These are phyloP conservation scores for Phyllotis vaccarum DNA, from an alignment of 2,797 vertebrate species.

Conservation along the genomic window DNA sequence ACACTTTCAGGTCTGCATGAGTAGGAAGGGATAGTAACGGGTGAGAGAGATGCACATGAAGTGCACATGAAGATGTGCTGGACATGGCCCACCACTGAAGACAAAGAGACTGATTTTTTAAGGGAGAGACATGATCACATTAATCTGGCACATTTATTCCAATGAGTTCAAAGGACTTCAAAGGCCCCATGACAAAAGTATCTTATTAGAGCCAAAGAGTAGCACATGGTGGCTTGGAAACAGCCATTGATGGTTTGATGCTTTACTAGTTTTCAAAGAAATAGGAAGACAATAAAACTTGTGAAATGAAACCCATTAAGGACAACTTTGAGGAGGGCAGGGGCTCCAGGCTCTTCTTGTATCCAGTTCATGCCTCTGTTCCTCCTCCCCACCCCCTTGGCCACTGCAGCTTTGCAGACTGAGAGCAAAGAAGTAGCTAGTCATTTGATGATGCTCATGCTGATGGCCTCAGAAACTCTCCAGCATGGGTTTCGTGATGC, in stretches of 20 bases:
- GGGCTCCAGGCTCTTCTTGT: background rate
- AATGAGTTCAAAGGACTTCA: slow-evolving; percentile 73
- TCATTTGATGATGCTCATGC: background rate
- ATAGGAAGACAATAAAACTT: slow-evolving; percentile 47
- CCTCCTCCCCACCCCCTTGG: background rate
- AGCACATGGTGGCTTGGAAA: slow-evolving; percentile 60
- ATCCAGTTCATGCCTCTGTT: background rate
- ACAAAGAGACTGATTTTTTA: background rate
- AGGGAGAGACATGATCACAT: background rate
- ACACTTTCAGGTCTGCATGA: background rate
- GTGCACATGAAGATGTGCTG: background rate
- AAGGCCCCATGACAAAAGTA: slow-evolving; percentile 38
- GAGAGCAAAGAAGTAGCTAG: background rate
- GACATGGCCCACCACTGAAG: slow-evolving; percentile 23
- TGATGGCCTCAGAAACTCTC: background rate
- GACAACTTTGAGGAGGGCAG: background rate
- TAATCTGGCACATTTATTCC: slow-evolving; percentile 48
- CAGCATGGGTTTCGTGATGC: background rate
- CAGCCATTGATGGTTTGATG: background rate
- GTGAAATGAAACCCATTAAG: slow-evolving; percentile 32
- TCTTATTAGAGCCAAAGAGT: slow-evolving; percentile 55
- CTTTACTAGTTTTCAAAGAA: slow-evolving; percentile 67
- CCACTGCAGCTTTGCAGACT: background rate
- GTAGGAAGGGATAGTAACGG: slow-evolving; percentile 25
- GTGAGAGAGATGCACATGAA: slow-evolving; percentile 29